Base-by-base conservation (phyloP, 1,140 invertebrate species). In the Rhagoletis zephyria region DNA sequence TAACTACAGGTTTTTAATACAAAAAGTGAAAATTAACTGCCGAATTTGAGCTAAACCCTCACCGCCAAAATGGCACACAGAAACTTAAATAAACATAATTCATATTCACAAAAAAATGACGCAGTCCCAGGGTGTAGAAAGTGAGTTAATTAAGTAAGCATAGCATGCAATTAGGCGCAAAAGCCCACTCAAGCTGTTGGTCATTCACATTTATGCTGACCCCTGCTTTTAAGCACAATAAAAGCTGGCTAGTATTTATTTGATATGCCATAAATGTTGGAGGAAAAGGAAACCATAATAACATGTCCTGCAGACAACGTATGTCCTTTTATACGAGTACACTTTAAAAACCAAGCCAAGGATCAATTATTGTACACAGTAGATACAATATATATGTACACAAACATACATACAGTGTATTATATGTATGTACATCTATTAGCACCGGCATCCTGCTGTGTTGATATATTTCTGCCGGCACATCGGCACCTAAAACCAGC, bases 81-180 rank as follows among this genome's bases (percentile, higher is more conserved):
- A 70, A 70, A 19, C 30, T 30, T 30, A 65, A 6, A 30, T 30
- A 48, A 74, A n/a, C 14, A 48, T 74, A 45, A n/a, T 74, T 74
- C 70, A 48, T n/a, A 12, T 42, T 74, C n/a, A 12, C 16, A 48
- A 74, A 51, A 74, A 74, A 74, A 48, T 67, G 2, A 40, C 64
- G 30, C 64, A 48, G 56, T 42, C 19, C 14, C 5, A 56, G 51
- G 19, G 70, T n/a, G 10, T 16, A 56, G 56, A 81, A 81, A 19
- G 48, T 81, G 48, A 81, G 14, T 56, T 81, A 81, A 81, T 81
- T 81, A 81, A 81, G 16, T 48, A 4, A 30, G 48, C 40, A n/a
- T 16, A 51, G 70, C 70, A 77, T 81, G 30, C 74, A 81, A 81
- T n/a, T 81, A 56, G 74, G 48, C 74, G 16, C 74, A 10, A 19